Base-by-base conservation (phyloP, 2,888 invertebrate genomes). In the Endomychus coccineus region DNA sequence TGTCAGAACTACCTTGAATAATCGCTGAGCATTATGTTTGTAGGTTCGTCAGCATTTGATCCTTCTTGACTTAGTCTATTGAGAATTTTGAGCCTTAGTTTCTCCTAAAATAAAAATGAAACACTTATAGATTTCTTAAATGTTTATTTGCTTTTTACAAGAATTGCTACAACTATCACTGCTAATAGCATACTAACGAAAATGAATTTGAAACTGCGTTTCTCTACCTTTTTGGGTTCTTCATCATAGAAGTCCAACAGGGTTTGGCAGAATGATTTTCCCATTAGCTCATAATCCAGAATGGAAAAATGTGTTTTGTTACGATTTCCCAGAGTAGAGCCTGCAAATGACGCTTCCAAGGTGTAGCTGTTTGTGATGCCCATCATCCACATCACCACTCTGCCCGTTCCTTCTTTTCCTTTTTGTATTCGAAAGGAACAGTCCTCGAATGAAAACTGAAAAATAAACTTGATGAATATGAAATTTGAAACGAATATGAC, bases 341-440 rank as follows among this genome's bases (percentile, higher is more conserved):
- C 95, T 32, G 89, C 90, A 63, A 94, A 88, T 1, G 94, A 92
- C 4, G 94, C 91, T 69, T 95, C 95, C 77, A 95, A 79, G 3
- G 94, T 95, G 61, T 89, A 95, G 64, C 92, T 94, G 57, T 94
- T 91, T 39, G 84, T 81, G 27, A 94, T 86, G 14, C 94, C 94
- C 75, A 94, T 78, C 75, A 91, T 85, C 92, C 92, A 94, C 55
- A 92, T 84, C 1, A 94, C 92, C 5, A 95, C 87, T 39, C 95
- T 71, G 4, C 94, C 94, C 0, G 94, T 94, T 2, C 94, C 94
- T 68, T 94, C 94, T 69, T 94, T 94, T 53, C 84, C 85, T 46
- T 89, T 80, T 64, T 94, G 91, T 50, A 95, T 82, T 58, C 88
- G 81, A 65, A 94, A 95, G 68, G 90, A 91, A 67, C 94, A 95